Evolutionary conservation across 2,113 vertebrate genomes (phyloP).

Genomic region (Lynx canadensis): DNA sequence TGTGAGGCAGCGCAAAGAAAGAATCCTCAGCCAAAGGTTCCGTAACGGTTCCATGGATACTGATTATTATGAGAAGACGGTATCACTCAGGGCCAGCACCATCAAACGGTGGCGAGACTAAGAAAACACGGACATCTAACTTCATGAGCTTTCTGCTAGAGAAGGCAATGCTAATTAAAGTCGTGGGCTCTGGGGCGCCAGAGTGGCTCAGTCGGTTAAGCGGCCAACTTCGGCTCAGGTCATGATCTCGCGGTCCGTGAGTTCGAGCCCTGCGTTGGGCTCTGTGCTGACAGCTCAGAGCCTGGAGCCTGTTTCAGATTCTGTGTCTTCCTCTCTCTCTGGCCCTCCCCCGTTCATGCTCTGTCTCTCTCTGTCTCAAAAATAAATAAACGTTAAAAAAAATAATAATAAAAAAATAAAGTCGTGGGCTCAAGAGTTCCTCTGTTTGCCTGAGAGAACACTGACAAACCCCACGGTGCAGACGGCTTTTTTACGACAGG

Average conservation of each 20-base stretch:
- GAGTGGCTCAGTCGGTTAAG: too few relatives aligned
- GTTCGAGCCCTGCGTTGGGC: too few relatives aligned
- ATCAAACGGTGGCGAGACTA: neutral
- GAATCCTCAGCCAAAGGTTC: neutral
- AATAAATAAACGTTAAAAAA: too few relatives aligned
- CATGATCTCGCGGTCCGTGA: too few relatives aligned
- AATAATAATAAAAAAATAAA: neutral
- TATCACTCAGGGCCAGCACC: neutral
- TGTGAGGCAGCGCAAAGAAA: neutral
- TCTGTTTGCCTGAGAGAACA: neutral
- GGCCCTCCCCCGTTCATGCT: too few relatives aligned
- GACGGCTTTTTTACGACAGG: neutral
- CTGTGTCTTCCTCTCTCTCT: too few relatives aligned
- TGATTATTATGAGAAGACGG: neutral
- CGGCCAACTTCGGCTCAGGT: too few relatives aligned
- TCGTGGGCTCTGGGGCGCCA: neutral
- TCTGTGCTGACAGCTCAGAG: too few relatives aligned
- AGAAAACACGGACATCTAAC: neutral
- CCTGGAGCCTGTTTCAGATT: too few relatives aligned
- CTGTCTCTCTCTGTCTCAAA: too few relatives aligned
- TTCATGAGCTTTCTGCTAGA: neutral
- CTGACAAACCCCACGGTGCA: neutral
- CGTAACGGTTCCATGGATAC: neutral
- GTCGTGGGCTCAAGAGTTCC: neutral
- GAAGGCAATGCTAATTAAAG: neutral